phyloP scores from a whole-genome alignment of 2,113 vertebrate genomes.

The Antechinus flavipes region DNA sequence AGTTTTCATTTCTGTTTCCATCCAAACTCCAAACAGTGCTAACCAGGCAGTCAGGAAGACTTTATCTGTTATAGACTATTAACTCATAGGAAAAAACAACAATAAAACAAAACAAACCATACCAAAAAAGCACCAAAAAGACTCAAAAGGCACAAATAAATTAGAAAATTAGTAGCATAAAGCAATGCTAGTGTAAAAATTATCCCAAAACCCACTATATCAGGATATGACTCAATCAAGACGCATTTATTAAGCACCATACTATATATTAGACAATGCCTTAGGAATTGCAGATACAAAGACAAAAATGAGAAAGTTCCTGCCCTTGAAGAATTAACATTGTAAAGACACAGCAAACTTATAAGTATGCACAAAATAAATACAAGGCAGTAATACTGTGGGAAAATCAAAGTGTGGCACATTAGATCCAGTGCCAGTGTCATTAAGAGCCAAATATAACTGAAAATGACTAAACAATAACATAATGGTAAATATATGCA shows the following conservation, averaged over 20 bases:
- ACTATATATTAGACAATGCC: neutral
- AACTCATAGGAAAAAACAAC: neutral
- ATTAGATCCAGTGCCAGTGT: neutral
- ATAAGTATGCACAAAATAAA: neutral
- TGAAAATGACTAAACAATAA: neutral
- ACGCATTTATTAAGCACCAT: neutral
- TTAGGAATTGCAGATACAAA: neutral
- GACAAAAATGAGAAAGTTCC: neutral
- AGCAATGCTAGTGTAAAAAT: neutral
- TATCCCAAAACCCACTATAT: neutral
- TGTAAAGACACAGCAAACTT: neutral
- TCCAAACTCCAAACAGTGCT: neutral
- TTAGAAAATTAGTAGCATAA: neutral
- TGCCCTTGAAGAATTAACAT: neutral
- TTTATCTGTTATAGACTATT: neutral
- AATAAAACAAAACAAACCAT: neutral
- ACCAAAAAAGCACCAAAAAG: neutral
- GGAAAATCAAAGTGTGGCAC: neutral
- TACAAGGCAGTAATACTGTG: neutral
- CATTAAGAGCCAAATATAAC: neutral
- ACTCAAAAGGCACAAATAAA: neutral
- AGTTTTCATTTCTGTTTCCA: neutral
- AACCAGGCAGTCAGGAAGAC: neutral
- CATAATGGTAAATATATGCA: neutral
- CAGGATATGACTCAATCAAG: neutral